Base-by-base conservation (phyloP, 1,140 invertebrate species). In the Zaprionus inermis region DNA sequence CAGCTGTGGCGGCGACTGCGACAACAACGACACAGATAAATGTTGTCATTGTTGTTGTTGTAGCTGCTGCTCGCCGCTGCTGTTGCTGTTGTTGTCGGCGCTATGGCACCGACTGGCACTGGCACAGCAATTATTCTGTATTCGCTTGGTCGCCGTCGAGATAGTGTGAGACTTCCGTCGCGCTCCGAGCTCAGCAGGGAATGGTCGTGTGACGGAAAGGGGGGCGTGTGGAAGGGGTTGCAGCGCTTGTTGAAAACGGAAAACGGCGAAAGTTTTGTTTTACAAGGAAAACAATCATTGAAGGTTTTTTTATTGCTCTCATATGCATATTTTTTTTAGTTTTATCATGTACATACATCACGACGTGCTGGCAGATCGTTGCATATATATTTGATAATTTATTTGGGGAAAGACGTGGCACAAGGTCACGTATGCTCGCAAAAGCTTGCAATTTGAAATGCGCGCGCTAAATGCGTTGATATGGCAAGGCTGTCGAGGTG, bases 81-180 rank as follows among this genome's bases (percentile, higher is more conserved):
- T 68, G 67, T 54, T 68, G 74, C 44, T 68, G 72, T 72, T 72
- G 73, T 82, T 78, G 82, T 81, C 72, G 82, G 76, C 81, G 81
- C 76, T 83, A 81, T 88, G 84, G 83, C 83, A 86, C 83, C 77
- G 83, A 88, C 83, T 86, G 83, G 82, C 82, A 86, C 80, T 65
- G 72, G 58, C 55, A 66, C 58, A 68, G 76, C 83, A 79, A 79
- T 79, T 79, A 79, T 78, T 82, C 79, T 81, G 73, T 75, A 79
- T 74, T 81, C 79, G 79, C 75, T 79, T 76, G 61, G 75, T 71
- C 79, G 79, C 79, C 65, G 80, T 83, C 79, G 80, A 67, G 78
- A 79, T 78, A 79, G 82, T 74, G 63, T 54, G 83, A 81, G 63
- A 65, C 63, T 65, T 65, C 63, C 63, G 63, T 65, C 63, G 63